phyloP scores from a whole-genome alignment of 2,113 vertebrate species.

The Bambusicola thoracicus region DNA sequence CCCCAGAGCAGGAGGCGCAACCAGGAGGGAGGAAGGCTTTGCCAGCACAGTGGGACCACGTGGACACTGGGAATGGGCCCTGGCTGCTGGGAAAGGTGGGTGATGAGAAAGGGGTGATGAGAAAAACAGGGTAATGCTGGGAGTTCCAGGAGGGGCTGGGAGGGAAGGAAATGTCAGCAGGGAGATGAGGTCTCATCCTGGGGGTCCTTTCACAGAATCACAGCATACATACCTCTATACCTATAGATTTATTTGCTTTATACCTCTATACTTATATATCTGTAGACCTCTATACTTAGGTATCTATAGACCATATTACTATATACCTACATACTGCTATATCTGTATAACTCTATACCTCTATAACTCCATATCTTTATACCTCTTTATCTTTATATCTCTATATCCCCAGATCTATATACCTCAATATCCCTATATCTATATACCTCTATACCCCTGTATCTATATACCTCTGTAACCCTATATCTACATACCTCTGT shows the following conservation, averaged over 20 bases:
- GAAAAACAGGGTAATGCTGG: conserved; percentile 16
- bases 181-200: accelerated
- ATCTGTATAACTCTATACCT: too few species aligned
- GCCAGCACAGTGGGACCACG: neutral
- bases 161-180: accelerated
- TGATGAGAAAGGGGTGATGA: conserved; percentile 1
- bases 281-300: neutral
- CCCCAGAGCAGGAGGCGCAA: neutral
- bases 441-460: neutral
- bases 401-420: neutral
- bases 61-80: neutral
- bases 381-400: neutral
- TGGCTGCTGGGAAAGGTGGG: neutral
- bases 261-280: too few species aligned
- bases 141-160: neutral
- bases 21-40: neutral
- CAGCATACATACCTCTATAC: neutral
- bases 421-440: too few species aligned
- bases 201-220: neutral
- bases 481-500: too few species aligned
- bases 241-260: too few species aligned
- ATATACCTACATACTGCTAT: neutral
- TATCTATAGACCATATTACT: neutral
- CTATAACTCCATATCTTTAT: neutral
- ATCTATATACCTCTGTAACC: neutral